Conservation (phyloP, 2,797 vertebrate species). For the Psittacula derbiana region DNA sequence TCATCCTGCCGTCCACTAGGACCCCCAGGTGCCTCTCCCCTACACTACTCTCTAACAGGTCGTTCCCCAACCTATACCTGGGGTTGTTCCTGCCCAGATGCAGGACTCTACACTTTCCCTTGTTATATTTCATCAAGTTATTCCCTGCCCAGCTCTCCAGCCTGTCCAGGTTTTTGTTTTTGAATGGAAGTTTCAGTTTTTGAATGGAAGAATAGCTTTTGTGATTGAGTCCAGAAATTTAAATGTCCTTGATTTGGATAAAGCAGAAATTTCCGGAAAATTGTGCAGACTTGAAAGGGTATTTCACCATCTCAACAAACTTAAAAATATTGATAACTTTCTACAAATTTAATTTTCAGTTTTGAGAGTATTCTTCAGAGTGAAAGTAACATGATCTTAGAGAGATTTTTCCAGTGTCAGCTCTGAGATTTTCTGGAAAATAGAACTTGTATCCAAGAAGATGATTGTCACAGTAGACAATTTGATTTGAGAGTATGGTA, state of each 20-base stretch:
- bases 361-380: neutral
- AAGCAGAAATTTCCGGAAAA: neutral
- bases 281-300: neutral
- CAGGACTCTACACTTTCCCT: too few relatives aligned
- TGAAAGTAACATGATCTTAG: neutral
- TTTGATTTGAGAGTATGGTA: neutral
- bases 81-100: too few relatives aligned
- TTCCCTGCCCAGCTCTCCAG: too few relatives aligned
- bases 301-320: neutral
- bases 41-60: too few relatives aligned
- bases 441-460: neutral
- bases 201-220: neutral
- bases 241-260: neutral
- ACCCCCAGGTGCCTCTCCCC: too few relatives aligned
- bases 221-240: neutral
- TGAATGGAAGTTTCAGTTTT: neutral
- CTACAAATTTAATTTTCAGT: neutral
- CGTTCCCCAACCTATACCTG: too few relatives aligned
- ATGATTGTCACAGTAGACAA: neutral
- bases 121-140: too few relatives aligned
- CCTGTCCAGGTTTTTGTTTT: too few relatives aligned
- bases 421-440: neutral
- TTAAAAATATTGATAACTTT: neutral
- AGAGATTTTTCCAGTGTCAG: neutral
- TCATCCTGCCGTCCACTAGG: too few relatives aligned